Conservation (phyloP, 2,888 invertebrate genomes). For the Melipona beecheii region DNA sequence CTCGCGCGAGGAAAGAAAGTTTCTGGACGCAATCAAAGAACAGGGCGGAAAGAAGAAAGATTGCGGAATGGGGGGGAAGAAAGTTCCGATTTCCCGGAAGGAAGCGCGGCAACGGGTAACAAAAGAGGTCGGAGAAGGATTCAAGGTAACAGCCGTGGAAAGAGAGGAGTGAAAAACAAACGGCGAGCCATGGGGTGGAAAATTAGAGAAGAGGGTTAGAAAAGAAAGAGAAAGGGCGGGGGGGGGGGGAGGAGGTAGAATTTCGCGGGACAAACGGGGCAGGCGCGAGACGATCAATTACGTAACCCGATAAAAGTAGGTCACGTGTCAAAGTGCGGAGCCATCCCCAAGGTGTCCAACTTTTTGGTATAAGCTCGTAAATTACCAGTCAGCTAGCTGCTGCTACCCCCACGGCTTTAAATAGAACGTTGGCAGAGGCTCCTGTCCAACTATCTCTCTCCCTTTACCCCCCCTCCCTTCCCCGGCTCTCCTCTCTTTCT, state of each 20-base stretch:
- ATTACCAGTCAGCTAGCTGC: conserved; percentile 78
- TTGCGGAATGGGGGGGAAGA: neutral
- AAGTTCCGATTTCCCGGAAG: neutral
- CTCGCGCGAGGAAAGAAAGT: neutral
- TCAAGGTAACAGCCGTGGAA: neutral
- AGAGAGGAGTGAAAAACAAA: neutral
- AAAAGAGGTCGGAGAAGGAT: neutral
- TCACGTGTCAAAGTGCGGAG: conserved; percentile 82
- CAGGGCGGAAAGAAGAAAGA: neutral
- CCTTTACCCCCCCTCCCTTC: neutral
- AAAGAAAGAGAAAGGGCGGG: conserved; percentile 44
- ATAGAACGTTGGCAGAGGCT: conserved; percentile 82
- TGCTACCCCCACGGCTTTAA: conserved; percentile 79
- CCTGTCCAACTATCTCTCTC: conserved; percentile 64
- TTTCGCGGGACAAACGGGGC: conserved; percentile 61
- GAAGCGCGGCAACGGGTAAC: neutral
- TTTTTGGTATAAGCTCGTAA: conserved; percentile 81
- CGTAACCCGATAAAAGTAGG: conserved; percentile 82
- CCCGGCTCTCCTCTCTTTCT: conserved; percentile 3
- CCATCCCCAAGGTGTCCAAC: conserved; percentile 81
- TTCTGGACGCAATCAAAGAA: neutral
- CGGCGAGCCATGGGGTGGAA: conserved; percentile 1
- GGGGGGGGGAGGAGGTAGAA: conserved; percentile 42
- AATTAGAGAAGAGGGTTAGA: conserved; percentile 20
- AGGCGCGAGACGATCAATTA: conserved; percentile 79